phyloP scores from a whole-genome alignment of 1,140 invertebrate species.

The Drosophila nannoptera region DNA sequence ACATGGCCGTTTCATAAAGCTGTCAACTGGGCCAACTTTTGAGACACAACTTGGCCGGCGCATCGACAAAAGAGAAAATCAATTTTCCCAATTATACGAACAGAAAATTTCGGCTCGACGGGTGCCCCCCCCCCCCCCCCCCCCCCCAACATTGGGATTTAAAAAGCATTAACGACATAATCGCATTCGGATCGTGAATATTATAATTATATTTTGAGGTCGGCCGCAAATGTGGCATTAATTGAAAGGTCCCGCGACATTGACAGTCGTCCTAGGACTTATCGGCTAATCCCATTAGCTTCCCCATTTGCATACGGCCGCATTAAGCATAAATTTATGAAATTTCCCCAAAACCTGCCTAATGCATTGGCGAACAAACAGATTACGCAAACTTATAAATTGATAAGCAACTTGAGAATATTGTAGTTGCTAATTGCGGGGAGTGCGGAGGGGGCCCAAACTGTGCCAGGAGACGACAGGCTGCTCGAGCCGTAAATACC shows the following conservation, averaged over 20 bases:
- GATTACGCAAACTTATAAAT: neutral
- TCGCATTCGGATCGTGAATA: conserved; percentile 43
- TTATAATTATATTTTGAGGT: conserved; percentile 67
- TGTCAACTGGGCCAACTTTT: conserved; percentile 48
- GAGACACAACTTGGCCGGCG: conserved; percentile 43
- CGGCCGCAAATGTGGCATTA: conserved; percentile 65
- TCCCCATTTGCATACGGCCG: conserved; percentile 27
- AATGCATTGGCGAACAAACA: conserved; percentile 10
- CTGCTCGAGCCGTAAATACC: conserved; percentile 49
- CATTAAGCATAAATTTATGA: conserved; percentile 41
- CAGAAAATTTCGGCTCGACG: too few relatives aligned
- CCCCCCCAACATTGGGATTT: neutral
- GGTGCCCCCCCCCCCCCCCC: too few relatives aligned
- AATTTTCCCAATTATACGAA: conserved; percentile 17
- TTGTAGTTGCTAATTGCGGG: neutral
- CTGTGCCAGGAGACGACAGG: neutral
- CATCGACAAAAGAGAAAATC: conserved; percentile 28
- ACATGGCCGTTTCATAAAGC: conserved; percentile 68
- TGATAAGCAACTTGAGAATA: neutral
- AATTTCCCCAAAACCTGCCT: conserved; percentile 47
- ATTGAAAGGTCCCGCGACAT: conserved; percentile 55
- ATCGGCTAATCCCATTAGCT: conserved; percentile 62
- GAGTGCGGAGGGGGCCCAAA: too few relatives aligned
- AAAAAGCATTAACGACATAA: conserved; percentile 15
- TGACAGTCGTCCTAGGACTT: conserved; percentile 26